Percentiles rank a stretch among this genome's conserved stretches.
phyloP scores from a whole-genome alignment of 1,140 invertebrate species.

The Mamestra configurata region DNA sequence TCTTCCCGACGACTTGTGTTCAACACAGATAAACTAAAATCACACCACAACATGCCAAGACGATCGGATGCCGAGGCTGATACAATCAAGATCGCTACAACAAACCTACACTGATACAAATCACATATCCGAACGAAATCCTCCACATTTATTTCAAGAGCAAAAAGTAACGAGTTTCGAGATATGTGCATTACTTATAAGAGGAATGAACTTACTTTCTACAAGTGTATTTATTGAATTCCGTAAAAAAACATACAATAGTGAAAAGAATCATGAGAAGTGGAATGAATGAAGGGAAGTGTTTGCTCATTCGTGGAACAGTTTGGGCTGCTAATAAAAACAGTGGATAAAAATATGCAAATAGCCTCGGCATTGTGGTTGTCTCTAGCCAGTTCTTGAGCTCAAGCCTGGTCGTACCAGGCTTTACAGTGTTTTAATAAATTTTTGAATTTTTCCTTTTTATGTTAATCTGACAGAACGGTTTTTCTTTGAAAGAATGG shows the following conservation, averaged over 20 bases:
- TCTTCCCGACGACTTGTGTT: neutral
- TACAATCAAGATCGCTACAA: slow-evolving; percentile 31
- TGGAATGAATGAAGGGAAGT: too few relatives aligned
- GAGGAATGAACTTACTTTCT: neutral
- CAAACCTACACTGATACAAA: slow-evolving; percentile 24
- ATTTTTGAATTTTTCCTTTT: too few relatives aligned
- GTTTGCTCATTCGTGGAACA: too few relatives aligned
- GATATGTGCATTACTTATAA: neutral
- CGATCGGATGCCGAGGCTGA: slow-evolving; percentile 12
- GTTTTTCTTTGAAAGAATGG: too few relatives aligned
- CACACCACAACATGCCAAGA: neutral
- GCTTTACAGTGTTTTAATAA: too few relatives aligned
- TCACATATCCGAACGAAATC: slow-evolving; percentile 31
- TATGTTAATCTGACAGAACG: too few relatives aligned
- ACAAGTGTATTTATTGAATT: neutral
- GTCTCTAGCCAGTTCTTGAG: too few relatives aligned
- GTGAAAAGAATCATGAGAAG: too few relatives aligned
- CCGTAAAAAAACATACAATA: neutral
- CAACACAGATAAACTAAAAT: neutral
- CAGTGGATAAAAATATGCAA: too few relatives aligned
- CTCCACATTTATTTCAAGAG: neutral
- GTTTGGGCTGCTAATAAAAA: too few relatives aligned
- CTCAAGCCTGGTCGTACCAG: too few relatives aligned
- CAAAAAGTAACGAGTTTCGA: neutral
- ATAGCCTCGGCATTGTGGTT: too few relatives aligned